phyloP scores from a whole-genome alignment of 2,113 vertebrate genomes.

The cattle (Bos taurus) region DNA sequence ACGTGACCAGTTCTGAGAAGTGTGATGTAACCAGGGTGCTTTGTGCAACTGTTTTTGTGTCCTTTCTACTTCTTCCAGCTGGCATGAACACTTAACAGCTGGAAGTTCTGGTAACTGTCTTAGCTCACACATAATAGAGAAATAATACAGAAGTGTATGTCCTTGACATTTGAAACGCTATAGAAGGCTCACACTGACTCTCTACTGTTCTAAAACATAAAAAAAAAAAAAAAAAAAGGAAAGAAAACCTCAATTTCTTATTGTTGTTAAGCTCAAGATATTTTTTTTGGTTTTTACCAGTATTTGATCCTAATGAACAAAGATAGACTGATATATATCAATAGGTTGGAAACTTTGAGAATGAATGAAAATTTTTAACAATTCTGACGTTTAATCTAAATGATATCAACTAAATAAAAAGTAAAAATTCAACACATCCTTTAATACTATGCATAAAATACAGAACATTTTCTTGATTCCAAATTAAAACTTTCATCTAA shows the following conservation, averaged over 20 bases:
- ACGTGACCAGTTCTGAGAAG: neutral
- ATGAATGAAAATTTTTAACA: neutral
- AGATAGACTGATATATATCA: neutral
- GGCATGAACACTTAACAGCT: neutral
- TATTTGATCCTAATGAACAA: neutral
- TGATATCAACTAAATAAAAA: neutral
- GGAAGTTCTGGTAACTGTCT: neutral
- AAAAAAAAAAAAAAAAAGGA: neutral
- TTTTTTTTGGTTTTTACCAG: neutral
- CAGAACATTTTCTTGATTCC: neutral
- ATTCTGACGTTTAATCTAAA: neutral
- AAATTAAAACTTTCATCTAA: neutral
- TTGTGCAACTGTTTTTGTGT: neutral
- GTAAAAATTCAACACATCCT: neutral
- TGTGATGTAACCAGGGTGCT: neutral
- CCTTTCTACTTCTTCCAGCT: neutral
- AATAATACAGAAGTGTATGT: neutral
- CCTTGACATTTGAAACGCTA: neutral
- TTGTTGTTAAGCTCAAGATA: neutral
- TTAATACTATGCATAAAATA: neutral
- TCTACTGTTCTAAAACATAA: neutral
- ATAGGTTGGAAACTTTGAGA: neutral
- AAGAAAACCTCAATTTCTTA: neutral
- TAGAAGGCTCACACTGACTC: neutral
- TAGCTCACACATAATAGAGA: neutral